phyloP scores from a whole-genome alignment of 2,888 invertebrate genomes.

The Microctonus brassicae region DNA sequence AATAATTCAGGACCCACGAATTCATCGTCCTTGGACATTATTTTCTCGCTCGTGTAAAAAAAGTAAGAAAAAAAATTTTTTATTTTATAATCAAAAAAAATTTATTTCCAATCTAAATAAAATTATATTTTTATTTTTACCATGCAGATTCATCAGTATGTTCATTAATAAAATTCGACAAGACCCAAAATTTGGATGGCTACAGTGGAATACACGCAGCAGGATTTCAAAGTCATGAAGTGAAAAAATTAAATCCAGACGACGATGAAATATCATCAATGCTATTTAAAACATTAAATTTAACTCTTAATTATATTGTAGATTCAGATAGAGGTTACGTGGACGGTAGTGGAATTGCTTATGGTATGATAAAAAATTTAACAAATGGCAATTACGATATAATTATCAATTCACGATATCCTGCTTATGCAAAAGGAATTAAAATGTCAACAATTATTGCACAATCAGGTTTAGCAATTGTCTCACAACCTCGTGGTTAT shows the following conservation, averaged over 20 bases:
- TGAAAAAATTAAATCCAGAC: background rate
- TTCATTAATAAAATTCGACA: background rate
- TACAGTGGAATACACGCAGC: background rate
- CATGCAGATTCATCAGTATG: background rate
- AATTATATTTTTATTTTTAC: background rate
- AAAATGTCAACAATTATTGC: background rate
- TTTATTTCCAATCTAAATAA: too few relatives aligned
- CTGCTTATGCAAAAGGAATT: background rate
- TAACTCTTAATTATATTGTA: background rate
- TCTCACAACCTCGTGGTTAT: background rate
- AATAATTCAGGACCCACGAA: background rate
- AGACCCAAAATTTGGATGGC: background rate
- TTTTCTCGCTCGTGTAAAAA: background rate
- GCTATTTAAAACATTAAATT: background rate
- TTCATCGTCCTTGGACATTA: background rate
- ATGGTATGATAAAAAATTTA: background rate
- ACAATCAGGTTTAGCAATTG: constrained; percentile 1
- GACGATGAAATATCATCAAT: background rate
- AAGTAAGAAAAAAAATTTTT: background rate
- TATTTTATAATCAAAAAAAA: background rate
- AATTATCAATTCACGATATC: constrained; percentile 1
- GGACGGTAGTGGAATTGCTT: background rate
- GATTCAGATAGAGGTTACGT: background rate
- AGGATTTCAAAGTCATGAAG: background rate
- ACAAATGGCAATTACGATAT: background rate